Percentiles rank a stretch among this genome's conserved stretches.
These are phyloP conservation scores for Tricholaema leucomelas DNA, from an alignment of 2,113 vertebrate species.

Conservation along the genomic window DNA sequence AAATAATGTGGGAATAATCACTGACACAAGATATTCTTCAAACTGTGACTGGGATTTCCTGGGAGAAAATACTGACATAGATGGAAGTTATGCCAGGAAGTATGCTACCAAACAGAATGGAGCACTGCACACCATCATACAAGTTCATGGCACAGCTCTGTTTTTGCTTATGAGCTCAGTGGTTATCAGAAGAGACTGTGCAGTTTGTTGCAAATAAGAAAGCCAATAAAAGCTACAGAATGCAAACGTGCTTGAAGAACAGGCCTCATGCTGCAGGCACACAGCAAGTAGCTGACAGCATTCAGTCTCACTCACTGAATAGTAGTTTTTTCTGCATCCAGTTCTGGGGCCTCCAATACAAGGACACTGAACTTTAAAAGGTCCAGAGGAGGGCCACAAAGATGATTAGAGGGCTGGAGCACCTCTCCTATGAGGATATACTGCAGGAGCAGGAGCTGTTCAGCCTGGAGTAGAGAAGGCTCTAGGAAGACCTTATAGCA, in stretches of 20 bases:
- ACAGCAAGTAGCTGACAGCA: background rate
- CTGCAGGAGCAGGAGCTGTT: no score
- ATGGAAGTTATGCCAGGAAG: background rate
- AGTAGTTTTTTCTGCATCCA: background rate
- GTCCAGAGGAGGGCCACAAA: no score
- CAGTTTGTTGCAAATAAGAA: background rate
- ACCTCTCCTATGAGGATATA: no score
- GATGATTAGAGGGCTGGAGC: no score
- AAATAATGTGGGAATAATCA: background rate
- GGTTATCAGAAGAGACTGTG: background rate
- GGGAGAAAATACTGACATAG: background rate
- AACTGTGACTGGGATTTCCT: background rate
- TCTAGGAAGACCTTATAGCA: no score
- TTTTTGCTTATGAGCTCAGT: background rate
- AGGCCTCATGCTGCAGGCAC: background rate
- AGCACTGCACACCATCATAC: rapidly evolving
- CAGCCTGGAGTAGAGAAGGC: no score
- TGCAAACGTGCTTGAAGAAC: background rate
- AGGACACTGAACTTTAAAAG: no score
- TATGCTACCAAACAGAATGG: background rate
- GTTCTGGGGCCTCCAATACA: no score
- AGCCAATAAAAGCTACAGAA: background rate
- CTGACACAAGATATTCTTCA: background rate
- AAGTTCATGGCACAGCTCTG: background rate
- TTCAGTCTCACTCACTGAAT: background rate